Conservation (phyloP, 2,797 vertebrate species). For the Spondyliosoma cantharus region DNA sequence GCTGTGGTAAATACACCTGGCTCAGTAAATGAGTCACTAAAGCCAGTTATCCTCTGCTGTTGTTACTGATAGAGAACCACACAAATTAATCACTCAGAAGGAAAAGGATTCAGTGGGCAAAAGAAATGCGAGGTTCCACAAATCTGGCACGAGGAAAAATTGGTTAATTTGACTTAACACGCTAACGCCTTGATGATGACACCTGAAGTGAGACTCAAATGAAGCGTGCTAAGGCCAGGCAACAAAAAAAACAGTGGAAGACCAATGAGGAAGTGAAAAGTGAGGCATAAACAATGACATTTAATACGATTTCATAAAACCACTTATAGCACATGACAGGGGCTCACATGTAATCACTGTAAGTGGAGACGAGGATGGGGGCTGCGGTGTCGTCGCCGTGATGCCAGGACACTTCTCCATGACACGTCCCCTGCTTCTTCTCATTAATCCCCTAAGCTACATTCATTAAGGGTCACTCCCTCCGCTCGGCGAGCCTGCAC, state of each 20-base stretch:
- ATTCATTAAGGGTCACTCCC: constrained; percentile 83
- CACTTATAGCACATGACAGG: constrained; percentile 84
- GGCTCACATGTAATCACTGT: constrained; percentile 87
- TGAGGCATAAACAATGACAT: constrained; percentile 85
- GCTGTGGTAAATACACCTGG: constrained; percentile 69
- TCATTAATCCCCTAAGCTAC: constrained; percentile 84
- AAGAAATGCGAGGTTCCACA: constrained; percentile 49
- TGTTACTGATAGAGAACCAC: constrained; percentile 59
- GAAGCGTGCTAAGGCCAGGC: constrained; percentile 74
- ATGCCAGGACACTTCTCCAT: constrained; percentile 80
- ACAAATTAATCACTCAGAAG: constrained; percentile 63
- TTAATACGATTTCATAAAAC: constrained; percentile 86
- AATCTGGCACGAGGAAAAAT: constrained; percentile 72
- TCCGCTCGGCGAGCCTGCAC: constrained; percentile 58
- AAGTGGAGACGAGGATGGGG: constrained; percentile 76
- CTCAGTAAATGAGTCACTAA: constrained; percentile 45
- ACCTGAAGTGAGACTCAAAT: constrained; percentile 79
- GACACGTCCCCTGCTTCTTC: constrained; percentile 82
- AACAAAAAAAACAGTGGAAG: constrained; percentile 61
- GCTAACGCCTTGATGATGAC: constrained; percentile 78
- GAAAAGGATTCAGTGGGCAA: constrained; percentile 51
- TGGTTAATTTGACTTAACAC: constrained; percentile 78
- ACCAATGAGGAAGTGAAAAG: constrained; percentile 77
- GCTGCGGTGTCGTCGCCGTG: constrained; percentile 67
- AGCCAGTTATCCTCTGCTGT: constrained; percentile 55